phyloP scores from a whole-genome alignment of 1,140 invertebrate genomes.

The Trichonephila inaurata region DNA sequence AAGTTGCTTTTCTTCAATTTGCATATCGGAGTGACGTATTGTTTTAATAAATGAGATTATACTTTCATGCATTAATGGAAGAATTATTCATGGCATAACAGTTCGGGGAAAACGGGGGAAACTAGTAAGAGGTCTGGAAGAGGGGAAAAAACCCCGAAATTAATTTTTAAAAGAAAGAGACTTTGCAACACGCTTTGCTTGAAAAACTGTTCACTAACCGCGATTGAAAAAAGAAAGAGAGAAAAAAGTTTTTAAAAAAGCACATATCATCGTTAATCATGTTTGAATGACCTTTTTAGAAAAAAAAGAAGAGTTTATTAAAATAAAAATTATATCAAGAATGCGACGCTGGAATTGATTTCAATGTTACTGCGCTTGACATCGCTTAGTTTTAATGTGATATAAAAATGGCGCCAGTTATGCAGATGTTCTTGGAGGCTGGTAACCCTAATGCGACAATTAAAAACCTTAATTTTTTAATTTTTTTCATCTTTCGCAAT shows the following conservation, averaged over 20 bases:
- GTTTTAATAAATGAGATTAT: conserved; percentile 77
- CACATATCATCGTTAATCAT: conserved; percentile 68
- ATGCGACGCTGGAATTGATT: conserved; percentile 34
- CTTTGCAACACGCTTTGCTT: conserved; percentile 17
- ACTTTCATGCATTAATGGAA: conserved; percentile 58
- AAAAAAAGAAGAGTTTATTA: conserved; percentile 33
- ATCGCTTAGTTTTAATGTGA: conserved; percentile 27
- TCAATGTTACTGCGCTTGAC: conserved; percentile 41
- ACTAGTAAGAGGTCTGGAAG: neutral
- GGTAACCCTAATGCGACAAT: conserved; percentile 33
- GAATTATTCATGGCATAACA: conserved; percentile 74
- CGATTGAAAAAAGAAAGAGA: neutral
- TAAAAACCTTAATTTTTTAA: conserved; percentile 4
- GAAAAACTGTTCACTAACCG: conserved; percentile 31
- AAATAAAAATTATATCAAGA: conserved; percentile 59
- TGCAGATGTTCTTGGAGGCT: neutral
- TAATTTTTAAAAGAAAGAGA: conserved; percentile 67
- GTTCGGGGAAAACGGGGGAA: conserved; percentile 1
- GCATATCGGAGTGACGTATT: conserved; percentile 74
- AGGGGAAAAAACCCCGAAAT: conserved; percentile 63
- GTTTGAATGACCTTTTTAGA: conserved; percentile 63
- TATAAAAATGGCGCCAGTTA: conserved; percentile 35
- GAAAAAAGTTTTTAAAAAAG: conserved; percentile 19
- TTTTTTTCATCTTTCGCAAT: neutral
- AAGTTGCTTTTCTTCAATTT: conserved; percentile 69